Conservation (phyloP, 2,888 invertebrate species). For the Epinotia ramella region DNA sequence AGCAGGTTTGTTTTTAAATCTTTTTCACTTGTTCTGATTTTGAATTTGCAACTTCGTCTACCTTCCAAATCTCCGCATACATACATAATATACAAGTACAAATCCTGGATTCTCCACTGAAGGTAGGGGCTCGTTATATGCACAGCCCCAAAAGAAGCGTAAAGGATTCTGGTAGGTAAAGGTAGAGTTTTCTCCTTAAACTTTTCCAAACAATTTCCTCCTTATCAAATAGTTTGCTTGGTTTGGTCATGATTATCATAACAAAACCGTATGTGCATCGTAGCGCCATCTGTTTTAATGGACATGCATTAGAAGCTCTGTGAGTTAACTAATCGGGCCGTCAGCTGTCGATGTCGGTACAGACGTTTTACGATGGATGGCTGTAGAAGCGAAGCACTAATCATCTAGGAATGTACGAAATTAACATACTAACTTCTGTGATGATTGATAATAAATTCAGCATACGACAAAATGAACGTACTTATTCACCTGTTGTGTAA, state of each 20-base stretch:
- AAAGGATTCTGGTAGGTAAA: neutral
- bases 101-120: too few relatives aligned
- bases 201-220: neutral
- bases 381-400: slow-evolving; percentile 4
- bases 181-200: neutral
- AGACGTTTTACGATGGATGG: slow-evolving; percentile 27
- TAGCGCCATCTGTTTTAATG: slow-evolving; percentile 39
- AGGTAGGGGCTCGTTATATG: neutral
- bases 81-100: too few relatives aligned
- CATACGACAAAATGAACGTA: neutral
- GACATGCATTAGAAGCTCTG: slow-evolving; percentile 28
- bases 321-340: slow-evolving; percentile 6
- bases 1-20: too few relatives aligned
- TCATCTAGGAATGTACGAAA: neutral
- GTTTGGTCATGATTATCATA: neutral
- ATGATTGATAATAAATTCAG: slow-evolving; percentile 1
- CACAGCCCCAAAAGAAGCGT: neutral
- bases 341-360: slow-evolving; percentile 1
- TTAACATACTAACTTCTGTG: neutral
- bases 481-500: neutral
- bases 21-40: too few relatives aligned
- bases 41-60: too few relatives aligned
- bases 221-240: neutral
- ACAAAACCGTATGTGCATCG: slow-evolving; percentile 8
- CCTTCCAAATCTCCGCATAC: too few relatives aligned